Evolutionary conservation across 2,113 vertebrate genomes (phyloP).

Genomic region (Ochotona curzoniae): DNA sequence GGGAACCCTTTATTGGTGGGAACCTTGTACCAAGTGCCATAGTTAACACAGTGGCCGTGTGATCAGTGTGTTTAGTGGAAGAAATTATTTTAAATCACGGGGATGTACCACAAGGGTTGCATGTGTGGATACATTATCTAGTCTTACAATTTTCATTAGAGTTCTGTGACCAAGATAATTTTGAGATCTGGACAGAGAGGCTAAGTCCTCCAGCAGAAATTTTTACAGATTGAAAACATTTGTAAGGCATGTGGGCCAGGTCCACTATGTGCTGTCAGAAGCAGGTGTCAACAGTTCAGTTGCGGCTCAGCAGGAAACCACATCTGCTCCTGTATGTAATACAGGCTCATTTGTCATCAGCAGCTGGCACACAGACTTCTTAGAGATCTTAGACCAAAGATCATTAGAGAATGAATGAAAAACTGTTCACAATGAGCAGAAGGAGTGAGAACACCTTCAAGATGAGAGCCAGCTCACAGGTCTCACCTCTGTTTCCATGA

Average conservation of each 20-base stretch:
- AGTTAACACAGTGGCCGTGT: not conserved
- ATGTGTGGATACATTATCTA: not conserved
- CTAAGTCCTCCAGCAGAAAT: not conserved
- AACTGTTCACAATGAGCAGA: not conserved
- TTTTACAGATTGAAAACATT: not conserved
- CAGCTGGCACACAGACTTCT: not conserved
- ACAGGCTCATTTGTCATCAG: not conserved
- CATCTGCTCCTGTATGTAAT: not conserved
- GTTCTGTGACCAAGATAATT: not conserved
- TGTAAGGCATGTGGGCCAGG: not conserved
- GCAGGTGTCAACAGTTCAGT: not conserved
- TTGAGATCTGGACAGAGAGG: not conserved
- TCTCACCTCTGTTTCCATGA: not conserved
- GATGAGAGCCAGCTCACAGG: not conserved
- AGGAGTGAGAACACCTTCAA: not conserved
- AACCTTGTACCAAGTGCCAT: not conserved
- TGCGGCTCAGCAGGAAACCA: not conserved
- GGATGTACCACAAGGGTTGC: not conserved
- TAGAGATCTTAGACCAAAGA: constrained; percentile 19
- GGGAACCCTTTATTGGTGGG: not conserved
- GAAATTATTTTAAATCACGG: not conserved
- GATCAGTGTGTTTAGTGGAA: not conserved
- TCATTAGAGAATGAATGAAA: not conserved
- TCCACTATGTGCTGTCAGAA: not conserved
- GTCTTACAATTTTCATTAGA: not conserved